These are phyloP conservation scores for Lagodon rhomboides DNA, from an alignment of 2,797 vertebrate genomes.

Conservation along the genomic window DNA sequence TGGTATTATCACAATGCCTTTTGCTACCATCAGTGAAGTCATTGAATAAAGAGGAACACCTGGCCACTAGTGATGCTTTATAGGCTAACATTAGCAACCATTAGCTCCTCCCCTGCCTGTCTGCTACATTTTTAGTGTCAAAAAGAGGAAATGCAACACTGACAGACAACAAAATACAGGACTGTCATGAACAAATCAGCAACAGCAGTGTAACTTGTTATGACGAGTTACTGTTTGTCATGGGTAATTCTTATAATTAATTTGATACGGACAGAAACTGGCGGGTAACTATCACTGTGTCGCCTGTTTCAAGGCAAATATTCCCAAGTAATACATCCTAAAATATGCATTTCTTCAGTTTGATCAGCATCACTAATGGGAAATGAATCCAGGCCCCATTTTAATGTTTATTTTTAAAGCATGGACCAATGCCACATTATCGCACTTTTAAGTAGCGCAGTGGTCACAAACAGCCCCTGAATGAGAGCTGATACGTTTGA, in stretches of 20 bases:
- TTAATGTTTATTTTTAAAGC: constrained; percentile 20
- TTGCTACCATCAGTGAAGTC: too few species aligned
- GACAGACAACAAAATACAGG: too few species aligned
- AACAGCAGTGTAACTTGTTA: too few species aligned
- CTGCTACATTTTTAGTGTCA: too few species aligned
- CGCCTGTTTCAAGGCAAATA: not conserved
- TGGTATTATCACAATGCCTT: too few species aligned
- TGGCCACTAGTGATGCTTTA: too few species aligned
- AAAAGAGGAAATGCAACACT: too few species aligned
- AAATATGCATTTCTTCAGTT: not conserved
- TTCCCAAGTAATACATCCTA: not conserved
- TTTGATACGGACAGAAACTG: not conserved
- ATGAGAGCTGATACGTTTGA: constrained; percentile 18
- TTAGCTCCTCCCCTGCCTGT: too few species aligned
- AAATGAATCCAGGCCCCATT: not conserved
- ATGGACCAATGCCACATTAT: not conserved
- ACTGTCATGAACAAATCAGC: too few species aligned
- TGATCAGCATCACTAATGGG: not conserved
- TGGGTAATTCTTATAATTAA: not conserved
- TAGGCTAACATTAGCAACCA: too few species aligned
- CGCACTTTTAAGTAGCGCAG: not conserved
- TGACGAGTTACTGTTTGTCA: not conserved
- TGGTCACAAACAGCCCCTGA: constrained; percentile 3
- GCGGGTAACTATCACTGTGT: not conserved
- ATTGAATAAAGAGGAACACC: too few species aligned